Base-by-base conservation (phyloP, 2,113 vertebrate genomes). In the Tiliqua scincoides region DNA sequence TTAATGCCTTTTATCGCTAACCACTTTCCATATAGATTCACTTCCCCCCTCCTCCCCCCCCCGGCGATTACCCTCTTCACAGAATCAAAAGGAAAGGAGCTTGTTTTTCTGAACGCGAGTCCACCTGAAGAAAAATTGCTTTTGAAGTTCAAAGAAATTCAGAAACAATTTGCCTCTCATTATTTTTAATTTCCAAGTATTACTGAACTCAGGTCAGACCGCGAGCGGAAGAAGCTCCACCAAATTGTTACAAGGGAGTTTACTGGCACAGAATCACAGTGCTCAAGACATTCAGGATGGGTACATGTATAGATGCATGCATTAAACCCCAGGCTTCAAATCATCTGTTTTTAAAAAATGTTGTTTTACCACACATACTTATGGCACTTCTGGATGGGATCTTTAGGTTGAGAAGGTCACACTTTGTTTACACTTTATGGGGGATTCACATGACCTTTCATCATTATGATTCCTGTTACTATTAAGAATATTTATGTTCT, bases 61-160 rank as follows among this genome's bases (percentile, higher is more conserved):
- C n/a, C n/a, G n/a, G n/a, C 32, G 17, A 57, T 85, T 52, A 12
- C 48, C 54, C 25, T 3, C 21, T 30, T 21, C 18, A 40, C 0
- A 0, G 59, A 71, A 52, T 4, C 0, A n/a, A 0, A 87, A 27
- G 1, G 1, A 61, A 17, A 48, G 3, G 25, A 85, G 52, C 61
- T 81, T 85, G 67, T 48, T 74, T 1, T 21, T 43, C n/a, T 74
- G 14, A 67, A 25, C 2, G 17, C 27, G 0, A 27, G 32, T 75
- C 40, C 57, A 75, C 75, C 71, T 23, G 10, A 32, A 70, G 68
- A 59, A 0, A 32, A 17, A 20, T 10, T 48, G 57, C 57, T 79
- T 76, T 40, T 78, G 20, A 85, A 93, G 6, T 76, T 88, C 78
- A 88, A 83, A 85, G 72, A 79, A 84, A 86, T 87, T 59, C 32